Percentiles rank a stretch among this genome's conserved stretches.
These are phyloP conservation scores for Petaurus breviceps DNA, from an alignment of 2,113 vertebrate species.

Conservation along the genomic window DNA sequence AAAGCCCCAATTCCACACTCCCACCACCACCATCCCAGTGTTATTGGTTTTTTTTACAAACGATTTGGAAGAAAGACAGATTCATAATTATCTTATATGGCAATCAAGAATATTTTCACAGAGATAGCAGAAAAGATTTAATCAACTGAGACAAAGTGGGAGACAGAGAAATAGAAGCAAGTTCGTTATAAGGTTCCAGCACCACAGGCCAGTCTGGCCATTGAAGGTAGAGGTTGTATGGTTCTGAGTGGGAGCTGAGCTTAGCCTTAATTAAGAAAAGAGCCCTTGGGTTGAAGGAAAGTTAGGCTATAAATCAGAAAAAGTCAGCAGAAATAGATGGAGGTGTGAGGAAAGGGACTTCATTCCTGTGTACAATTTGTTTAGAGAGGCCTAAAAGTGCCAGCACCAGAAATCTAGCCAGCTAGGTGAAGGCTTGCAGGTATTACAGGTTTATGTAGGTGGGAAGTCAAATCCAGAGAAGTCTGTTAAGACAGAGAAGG, in stretches of 20 bases:
- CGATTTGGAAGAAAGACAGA: slow-evolving; percentile 64
- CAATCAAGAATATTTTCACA: slow-evolving; percentile 66
- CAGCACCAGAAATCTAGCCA: not conserved
- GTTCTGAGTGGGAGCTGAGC: not conserved
- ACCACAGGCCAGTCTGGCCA: slow-evolving; percentile 8
- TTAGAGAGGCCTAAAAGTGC: not conserved
- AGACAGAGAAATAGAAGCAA: slow-evolving; percentile 16
- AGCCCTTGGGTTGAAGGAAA: not conserved
- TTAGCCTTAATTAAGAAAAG: not conserved
- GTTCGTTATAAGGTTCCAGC: not conserved
- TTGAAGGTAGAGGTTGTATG: not conserved
- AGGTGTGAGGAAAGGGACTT: not conserved
- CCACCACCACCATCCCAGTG: slow-evolving; percentile 4
- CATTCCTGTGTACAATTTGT: not conserved
- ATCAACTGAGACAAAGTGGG: not conserved
- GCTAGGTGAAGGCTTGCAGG: not conserved
- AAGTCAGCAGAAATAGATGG: not conserved
- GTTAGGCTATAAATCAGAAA: not conserved
- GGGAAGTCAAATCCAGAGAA: slow-evolving; percentile 3
- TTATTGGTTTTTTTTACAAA: slow-evolving; percentile 57
- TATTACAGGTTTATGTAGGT: not conserved
- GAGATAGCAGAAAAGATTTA: slow-evolving; percentile 68
- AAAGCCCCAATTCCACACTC: not conserved
- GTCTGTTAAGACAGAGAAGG: not conserved
- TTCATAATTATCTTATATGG: slow-evolving; percentile 62